These are phyloP conservation scores for Trilocha varians DNA, from an alignment of 2,888 invertebrate genomes.

Conservation along the genomic window DNA sequence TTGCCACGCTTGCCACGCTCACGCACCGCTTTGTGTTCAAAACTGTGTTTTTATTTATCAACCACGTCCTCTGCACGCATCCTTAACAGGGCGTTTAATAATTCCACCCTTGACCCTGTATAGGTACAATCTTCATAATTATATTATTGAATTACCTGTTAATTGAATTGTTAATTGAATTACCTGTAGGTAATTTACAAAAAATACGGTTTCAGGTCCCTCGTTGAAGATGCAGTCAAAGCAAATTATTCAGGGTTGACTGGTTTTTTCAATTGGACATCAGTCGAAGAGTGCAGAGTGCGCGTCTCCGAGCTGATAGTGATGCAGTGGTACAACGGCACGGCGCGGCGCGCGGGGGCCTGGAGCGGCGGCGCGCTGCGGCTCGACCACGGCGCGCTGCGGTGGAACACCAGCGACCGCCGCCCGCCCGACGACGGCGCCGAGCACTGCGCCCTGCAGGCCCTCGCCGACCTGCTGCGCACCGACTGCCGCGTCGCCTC, in stretches of 20 bases:
- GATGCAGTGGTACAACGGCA: conserved; percentile 74
- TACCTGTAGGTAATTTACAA: neutral
- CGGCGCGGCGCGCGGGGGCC: conserved; percentile 75
- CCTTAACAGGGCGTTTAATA: too few relatives aligned
- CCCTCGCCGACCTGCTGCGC: conserved; percentile 77
- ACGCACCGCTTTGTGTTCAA: too few relatives aligned
- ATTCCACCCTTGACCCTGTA: too few relatives aligned
- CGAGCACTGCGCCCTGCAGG: conserved; percentile 77
- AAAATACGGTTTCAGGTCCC: conserved; percentile 20
- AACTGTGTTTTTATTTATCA: too few relatives aligned
- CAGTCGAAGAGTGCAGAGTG: conserved; percentile 84
- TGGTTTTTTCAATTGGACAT: conserved; percentile 42
- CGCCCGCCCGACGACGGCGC: conserved; percentile 79
- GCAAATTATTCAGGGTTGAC: conserved; percentile 37
- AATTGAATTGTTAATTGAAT: too few relatives aligned
- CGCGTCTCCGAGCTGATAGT: conserved; percentile 40
- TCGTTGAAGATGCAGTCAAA: conserved; percentile 28
- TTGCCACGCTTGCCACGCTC: too few relatives aligned
- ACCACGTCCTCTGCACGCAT: too few relatives aligned
- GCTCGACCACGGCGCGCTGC: conserved; percentile 76
- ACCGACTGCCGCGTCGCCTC: conserved; percentile 83
- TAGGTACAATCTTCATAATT: too few relatives aligned
- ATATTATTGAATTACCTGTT: too few relatives aligned
- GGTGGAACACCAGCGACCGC: conserved; percentile 77
- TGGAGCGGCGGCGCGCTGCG: conserved; percentile 85